A percentile compares a stretch with the other conserved stretches of the same genome.
Conservation (phyloP, 2,797 vertebrate genomes). For the Adrianichthys oophorus region DNA sequence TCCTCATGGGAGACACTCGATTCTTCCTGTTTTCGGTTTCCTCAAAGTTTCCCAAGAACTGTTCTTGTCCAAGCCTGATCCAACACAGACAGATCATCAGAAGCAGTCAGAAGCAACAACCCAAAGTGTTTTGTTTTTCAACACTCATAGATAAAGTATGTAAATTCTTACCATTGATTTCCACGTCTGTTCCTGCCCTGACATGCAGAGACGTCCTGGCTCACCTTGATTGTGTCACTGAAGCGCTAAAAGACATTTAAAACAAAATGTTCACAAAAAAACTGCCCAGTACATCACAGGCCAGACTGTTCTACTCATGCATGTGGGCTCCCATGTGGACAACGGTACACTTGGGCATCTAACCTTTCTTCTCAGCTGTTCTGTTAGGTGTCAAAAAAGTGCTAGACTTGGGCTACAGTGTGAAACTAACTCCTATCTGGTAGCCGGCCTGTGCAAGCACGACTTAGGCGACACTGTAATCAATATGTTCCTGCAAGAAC, state of each 20-base stretch:
- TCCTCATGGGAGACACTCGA: conserved; percentile 57
- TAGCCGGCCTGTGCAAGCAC: conserved; percentile 37
- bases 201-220: conserved; percentile 81
- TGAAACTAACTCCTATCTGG: conserved; percentile 48
- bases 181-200: conserved; percentile 77
- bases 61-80: conserved; percentile 59
- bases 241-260: conserved; percentile 65
- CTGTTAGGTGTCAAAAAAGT: conserved; percentile 19
- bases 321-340: conserved; percentile 10
- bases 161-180: conserved; percentile 79
- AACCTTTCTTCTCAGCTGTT: conserved; percentile 12
- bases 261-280: conserved; percentile 10
- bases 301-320: conserved; percentile 26
- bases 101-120: conserved; percentile 2
- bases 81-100: conserved; percentile 9
- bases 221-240: conserved; percentile 88
- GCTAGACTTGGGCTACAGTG: conserved; percentile 28
- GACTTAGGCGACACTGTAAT: conserved; percentile 59
- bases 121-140: not conserved
- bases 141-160: not conserved
- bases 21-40: conserved; percentile 81
- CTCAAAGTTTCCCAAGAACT: conserved; percentile 70
- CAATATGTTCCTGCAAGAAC: conserved; percentile 49
- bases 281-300: conserved; percentile 11
- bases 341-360: conserved; percentile 13